Conservation (phyloP, 2,888 invertebrate genomes). For the Capitulum mitella region DNA sequence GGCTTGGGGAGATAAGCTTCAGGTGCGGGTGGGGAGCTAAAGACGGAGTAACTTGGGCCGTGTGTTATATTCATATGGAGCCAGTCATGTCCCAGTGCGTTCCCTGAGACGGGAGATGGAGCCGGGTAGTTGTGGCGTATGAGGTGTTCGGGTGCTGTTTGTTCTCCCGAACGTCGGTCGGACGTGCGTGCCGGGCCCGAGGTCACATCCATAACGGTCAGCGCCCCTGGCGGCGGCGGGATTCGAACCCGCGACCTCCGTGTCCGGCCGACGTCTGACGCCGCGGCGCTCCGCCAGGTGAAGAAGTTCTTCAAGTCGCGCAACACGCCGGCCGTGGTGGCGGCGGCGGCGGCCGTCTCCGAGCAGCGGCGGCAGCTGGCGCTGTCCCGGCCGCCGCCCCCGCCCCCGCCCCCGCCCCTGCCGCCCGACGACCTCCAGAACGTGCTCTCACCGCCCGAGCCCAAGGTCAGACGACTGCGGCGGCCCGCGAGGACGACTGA, state of each 20-base stretch:
- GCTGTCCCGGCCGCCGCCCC: not conserved
- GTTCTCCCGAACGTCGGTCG: not conserved
- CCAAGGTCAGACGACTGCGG: not conserved
- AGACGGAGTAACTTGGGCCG: too few species aligned
- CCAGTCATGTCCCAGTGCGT: too few species aligned
- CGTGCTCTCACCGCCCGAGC: not conserved
- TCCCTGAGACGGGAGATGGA: not conserved
- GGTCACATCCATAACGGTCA: not conserved
- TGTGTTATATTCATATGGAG: too few species aligned
- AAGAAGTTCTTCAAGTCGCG: slow-evolving; percentile 33
- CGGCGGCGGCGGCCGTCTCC: not conserved
- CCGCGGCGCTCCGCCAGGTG: not conserved
- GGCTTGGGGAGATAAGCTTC: too few species aligned
- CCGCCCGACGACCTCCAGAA: not conserved
- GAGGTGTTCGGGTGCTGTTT: not conserved
- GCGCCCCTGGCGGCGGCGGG: not conserved
- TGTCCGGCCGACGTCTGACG: not conserved
- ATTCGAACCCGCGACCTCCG: not conserved
- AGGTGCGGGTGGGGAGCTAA: too few species aligned
- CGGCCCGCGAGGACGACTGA: too few species aligned
- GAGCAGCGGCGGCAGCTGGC: not conserved
- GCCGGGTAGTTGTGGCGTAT: not conserved
- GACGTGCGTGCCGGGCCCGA: not conserved
- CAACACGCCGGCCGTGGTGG: slow-evolving; percentile 18
- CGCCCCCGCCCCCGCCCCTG: not conserved